These are phyloP conservation scores for Panthera tigris DNA, from an alignment of 2,113 vertebrate species.

Conservation along the genomic window DNA sequence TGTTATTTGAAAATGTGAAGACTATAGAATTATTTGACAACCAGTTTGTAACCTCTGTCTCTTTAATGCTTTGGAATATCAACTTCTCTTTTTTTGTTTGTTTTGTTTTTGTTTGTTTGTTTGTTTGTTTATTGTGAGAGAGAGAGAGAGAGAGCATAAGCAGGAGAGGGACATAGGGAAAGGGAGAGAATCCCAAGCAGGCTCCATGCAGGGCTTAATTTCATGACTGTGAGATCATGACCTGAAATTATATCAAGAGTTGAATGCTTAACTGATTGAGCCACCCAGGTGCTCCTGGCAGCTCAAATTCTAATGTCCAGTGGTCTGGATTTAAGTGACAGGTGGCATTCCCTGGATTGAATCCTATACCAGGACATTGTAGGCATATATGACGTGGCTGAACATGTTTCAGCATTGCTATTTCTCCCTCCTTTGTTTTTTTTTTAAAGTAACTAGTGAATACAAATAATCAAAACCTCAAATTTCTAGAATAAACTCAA, in stretches of 20 bases:
- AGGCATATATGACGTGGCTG: background rate
- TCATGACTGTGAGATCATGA: too few relatives aligned
- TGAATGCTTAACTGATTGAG: too few relatives aligned
- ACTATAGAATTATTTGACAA: background rate
- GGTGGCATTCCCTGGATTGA: background rate
- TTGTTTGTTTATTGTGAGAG: too few relatives aligned
- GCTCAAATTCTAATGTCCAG: background rate
- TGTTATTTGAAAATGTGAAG: background rate
- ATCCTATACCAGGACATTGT: background rate
- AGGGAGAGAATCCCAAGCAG: too few relatives aligned
- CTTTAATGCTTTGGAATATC: background rate
- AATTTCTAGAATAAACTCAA: constrained; percentile 11
- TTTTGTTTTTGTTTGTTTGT: too few relatives aligned
- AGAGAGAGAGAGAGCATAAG: too few relatives aligned
- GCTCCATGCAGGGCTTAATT: too few relatives aligned
- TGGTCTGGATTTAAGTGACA: background rate
- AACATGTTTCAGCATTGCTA: background rate
- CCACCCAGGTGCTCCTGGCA: background rate
- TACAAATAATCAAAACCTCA: background rate
- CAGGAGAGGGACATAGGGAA: too few relatives aligned
- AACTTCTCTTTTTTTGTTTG: background rate
- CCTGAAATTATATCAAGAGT: too few relatives aligned
- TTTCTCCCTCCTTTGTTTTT: background rate
- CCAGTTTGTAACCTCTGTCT: background rate
- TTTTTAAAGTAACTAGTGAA: background rate